Conservation (phyloP, 2,888 invertebrate genomes). For the Rotaria socialis region DNA sequence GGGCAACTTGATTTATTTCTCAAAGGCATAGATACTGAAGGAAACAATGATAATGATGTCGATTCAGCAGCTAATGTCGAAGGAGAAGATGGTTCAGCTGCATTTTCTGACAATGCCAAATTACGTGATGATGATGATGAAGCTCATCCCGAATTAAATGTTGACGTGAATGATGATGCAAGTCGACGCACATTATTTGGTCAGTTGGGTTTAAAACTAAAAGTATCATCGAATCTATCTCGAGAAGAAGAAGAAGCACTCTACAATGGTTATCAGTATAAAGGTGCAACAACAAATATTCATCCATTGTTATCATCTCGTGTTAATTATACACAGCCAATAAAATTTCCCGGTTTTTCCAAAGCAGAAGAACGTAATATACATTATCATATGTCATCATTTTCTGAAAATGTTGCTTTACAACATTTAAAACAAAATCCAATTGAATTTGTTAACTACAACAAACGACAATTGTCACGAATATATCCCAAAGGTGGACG, state of each 20-base stretch:
- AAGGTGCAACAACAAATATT: constrained; percentile 94
- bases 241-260: constrained; percentile 62
- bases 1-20: constrained; percentile 58
- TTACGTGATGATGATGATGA: constrained; percentile 40
- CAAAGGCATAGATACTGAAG: constrained; percentile 53
- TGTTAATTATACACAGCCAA: constrained; percentile 98
- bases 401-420: constrained; percentile 92
- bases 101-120: background rate
- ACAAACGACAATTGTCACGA: constrained; percentile 96
- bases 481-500: constrained; percentile 98
- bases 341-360: constrained; percentile 97
- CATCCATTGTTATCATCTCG: constrained; percentile 97
- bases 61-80: constrained; percentile 46
- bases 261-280: constrained; percentile 70
- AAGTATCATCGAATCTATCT: background rate
- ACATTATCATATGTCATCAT: constrained; percentile 97
- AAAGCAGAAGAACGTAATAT: constrained; percentile 90
- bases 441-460: constrained; percentile 98
- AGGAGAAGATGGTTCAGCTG: constrained; percentile 42
- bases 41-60: constrained; percentile 48
- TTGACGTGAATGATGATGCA: constrained; percentile 67
- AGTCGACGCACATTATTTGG: background rate
- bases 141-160: constrained; percentile 62
- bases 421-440: constrained; percentile 89
- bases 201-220: background rate